Base-by-base conservation (phyloP, 2,797 vertebrate genomes). In the Kryptolebias ocellatus region DNA sequence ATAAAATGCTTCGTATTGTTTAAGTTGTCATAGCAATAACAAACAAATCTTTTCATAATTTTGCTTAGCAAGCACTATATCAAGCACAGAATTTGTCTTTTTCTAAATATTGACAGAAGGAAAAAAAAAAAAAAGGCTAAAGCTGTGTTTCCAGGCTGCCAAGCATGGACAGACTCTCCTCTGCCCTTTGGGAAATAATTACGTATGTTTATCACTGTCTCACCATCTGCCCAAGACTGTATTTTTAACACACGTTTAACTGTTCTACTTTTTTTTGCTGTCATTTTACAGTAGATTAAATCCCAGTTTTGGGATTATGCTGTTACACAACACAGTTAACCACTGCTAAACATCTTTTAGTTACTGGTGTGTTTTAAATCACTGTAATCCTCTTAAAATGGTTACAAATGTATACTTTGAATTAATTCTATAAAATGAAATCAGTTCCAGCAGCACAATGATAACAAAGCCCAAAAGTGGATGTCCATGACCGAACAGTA, bases 171-270 rank as follows among this genome's bases (percentile, higher is more conserved):
- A 75, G 53, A 78, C 61, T 70, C 58, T 61, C 46, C 44, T 29
- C 52, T 71, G 42, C 70, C 67, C 64, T 69, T 76, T 65, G 72
- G 62, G 75, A 77, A 72, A 60, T 79, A 61, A 64, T 71, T 73
- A 56, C 70, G 69, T 66, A 72, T 79, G 77, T 79, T 53, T 72
- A 47, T 76, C 28, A 64, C 57, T 66, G 61, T 76, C 63, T 54
- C 60, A 65, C 75, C 79, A 80, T 84, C 80, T 87, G 81, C 55
- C 62, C 49, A 34, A 63, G 31, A 60, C 49, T 11, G 72, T 58
- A 17, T 71, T 79, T 68, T 79, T 46, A 56, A 45, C 34, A 29
- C 66, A 64, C 47, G 20, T 76, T 75, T 79, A 44, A 66, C 28
- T 18, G 70, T 66, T 61, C 18, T 57, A 18, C 46, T 17, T 50